Conservation (phyloP, 2,113 vertebrate species). For the Phalacrocorax brasilianus region DNA sequence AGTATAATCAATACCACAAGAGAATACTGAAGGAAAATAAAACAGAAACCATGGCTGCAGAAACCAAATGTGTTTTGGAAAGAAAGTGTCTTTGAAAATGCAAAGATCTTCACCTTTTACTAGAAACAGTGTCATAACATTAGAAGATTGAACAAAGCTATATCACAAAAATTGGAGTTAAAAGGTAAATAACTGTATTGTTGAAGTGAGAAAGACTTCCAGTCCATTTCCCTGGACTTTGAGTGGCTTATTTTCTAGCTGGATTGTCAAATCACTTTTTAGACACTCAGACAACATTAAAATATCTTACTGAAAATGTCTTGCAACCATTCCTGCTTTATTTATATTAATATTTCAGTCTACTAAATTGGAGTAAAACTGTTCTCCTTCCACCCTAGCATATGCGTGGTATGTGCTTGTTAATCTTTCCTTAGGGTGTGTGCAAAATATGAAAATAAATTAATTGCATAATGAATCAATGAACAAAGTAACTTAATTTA, state of each 20-base stretch:
- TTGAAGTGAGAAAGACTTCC: background rate
- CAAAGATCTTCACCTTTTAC: background rate
- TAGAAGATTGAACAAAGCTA: background rate
- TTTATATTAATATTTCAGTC: background rate
- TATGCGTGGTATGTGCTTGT: background rate
- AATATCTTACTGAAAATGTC: background rate
- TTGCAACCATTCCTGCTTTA: background rate
- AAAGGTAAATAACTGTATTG: background rate
- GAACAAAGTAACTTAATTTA: background rate
- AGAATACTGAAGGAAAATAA: background rate
- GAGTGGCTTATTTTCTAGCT: background rate
- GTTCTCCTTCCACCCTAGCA: background rate
- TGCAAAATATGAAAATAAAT: background rate
- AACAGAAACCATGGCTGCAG: background rate
- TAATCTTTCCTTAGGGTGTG: background rate
- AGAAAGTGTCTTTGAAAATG: background rate
- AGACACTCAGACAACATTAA: background rate
- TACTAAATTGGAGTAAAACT: background rate
- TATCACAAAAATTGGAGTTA: background rate
- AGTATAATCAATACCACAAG: background rate
- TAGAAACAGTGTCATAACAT: background rate
- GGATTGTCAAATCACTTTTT: background rate
- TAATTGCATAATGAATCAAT: background rate
- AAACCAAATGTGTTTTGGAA: background rate
- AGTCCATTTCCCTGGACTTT: background rate